Evolutionary conservation across 2,797 vertebrate species (phyloP), one percentile per base, ranked within the genome.

Genomic region (Echiichthys vipera): DNA sequence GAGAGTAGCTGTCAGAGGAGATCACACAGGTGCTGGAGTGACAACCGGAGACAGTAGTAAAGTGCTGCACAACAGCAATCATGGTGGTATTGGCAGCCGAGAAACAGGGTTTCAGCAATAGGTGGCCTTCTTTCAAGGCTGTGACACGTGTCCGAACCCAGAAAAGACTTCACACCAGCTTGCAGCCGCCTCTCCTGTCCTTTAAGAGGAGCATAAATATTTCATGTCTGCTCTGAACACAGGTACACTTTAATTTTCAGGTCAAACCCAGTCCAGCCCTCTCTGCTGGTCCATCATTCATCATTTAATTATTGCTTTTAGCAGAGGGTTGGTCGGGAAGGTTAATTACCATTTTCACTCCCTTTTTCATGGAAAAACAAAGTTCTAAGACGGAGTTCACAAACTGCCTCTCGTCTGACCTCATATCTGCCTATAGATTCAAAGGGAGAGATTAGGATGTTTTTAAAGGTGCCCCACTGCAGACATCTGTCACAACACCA

Each of bases 191-290:
- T 80, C 59, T 79, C 83, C 70, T 2, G 42, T 83, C 82, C 80
- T 90, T 90, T 80, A 81, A 90, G 69, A 71, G 53, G 56, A 74
- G 76, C 57, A 32, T 74, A 94, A 90, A 88, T 88, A 92, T 93
- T 91, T 94, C 90, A 87, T 69, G 86, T 91, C 86, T 89, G 78
- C 77, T 85, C 63, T 75, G 84, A 83, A 83, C 54, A 8, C 80
- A 77, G 71, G 79, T 49, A 58, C 43, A 9, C 55, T 37, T 77
- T 83, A 81, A 71, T 64, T 87, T 59, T 79, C 71, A 80, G 71
- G 63, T 81, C 80, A 80, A 63, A 55, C 32, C 55, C 56, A 61
- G 2, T 27, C 53, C 45, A 43, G 29, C 57, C 17, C 22, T 40
- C 36, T 63, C 30, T 54, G 29, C 40, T 57, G 36, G 15, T 49